Percentiles rank a stretch among this genome's conserved stretches.
Evolutionary conservation across 1,140 invertebrate genomes (phyloP).

Genomic region (Venturia canescens): DNA sequence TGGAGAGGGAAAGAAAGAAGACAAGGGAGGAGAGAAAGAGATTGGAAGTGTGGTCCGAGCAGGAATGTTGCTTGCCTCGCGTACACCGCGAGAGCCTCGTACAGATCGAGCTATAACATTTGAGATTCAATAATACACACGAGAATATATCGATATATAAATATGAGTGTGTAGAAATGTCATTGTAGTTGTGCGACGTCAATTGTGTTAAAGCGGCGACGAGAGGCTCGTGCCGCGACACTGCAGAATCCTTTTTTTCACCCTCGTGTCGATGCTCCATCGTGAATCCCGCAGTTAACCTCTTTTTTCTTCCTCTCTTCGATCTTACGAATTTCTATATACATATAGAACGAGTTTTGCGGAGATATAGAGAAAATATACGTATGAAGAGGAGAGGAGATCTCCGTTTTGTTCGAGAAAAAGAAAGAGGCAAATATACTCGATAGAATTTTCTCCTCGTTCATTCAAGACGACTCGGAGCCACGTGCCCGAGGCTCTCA

Average conservation of each 20-base stretch:
- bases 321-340: not conserved
- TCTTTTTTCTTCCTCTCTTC: not conserved
- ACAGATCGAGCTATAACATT: not conserved
- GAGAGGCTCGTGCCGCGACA: slow-evolving; percentile 13
- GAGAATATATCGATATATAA: not conserved
- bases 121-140: not conserved
- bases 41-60: slow-evolving; percentile 68
- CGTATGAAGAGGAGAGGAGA: not conserved
- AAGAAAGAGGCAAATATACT: slow-evolving; percentile 28
- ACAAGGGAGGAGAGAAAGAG: slow-evolving; percentile 58
- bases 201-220: slow-evolving; percentile 28
- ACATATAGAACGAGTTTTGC: not conserved
- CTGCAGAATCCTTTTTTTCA: slow-evolving; percentile 7
- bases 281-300: slow-evolving; percentile 12
- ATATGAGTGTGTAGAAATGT: not conserved
- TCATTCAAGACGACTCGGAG: slow-evolving; percentile 69
- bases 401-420: not conserved
- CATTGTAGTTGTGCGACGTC: not conserved
- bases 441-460: slow-evolving; percentile 50
- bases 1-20: slow-evolving; percentile 12
- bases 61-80: slow-evolving; percentile 74
- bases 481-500: slow-evolving; percentile 74
- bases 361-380: not conserved
- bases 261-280: slow-evolving; percentile 20
- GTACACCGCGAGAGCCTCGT: slow-evolving; percentile 57